phyloP scores from a whole-genome alignment of 1,140 invertebrate genomes.

The Bombyx mandarina region DNA sequence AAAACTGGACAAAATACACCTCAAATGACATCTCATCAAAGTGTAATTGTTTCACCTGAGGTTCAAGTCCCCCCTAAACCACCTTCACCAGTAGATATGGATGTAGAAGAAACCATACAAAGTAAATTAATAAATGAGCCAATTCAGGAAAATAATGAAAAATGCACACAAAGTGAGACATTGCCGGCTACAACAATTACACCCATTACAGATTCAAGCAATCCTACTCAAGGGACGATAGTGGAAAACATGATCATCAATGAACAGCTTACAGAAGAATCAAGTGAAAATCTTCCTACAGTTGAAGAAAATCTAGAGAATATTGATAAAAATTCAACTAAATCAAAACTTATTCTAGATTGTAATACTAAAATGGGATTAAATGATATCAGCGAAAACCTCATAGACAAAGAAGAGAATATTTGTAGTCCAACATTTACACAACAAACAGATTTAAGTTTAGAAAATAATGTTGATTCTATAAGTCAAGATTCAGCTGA shows the following conservation, averaged over 20 bases:
- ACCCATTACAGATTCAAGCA: no score
- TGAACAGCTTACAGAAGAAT: not conserved
- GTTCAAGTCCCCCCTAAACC: conserved; percentile 11
- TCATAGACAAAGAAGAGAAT: no score
- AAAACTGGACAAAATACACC: no score
- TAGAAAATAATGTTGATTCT: not conserved
- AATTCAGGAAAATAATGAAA: conserved; percentile 2
- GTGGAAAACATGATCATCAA: no score
- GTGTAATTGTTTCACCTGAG: conserved; percentile 18
- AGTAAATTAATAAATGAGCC: conserved; percentile 3
- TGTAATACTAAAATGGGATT: no score
- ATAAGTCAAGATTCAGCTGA: not conserved
- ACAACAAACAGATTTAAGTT: not conserved
- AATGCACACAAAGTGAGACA: conserved; percentile 1
- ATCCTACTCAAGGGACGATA: no score
- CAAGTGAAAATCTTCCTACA: not conserved
- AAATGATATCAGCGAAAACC: no score
- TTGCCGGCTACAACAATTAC: not conserved
- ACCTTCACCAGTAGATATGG: not conserved
- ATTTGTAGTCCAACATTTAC: not conserved
- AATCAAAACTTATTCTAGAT: no score
- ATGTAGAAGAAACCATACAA: conserved; percentile 3
- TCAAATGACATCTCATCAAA: conserved; percentile 3
- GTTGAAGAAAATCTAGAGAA: no score
- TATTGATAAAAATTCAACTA: no score